A percentile compares a stretch with the other conserved stretches of the same genome.
phyloP scores from a whole-genome alignment of 2,797 vertebrate species.

The Thalassophryne amazonica region DNA sequence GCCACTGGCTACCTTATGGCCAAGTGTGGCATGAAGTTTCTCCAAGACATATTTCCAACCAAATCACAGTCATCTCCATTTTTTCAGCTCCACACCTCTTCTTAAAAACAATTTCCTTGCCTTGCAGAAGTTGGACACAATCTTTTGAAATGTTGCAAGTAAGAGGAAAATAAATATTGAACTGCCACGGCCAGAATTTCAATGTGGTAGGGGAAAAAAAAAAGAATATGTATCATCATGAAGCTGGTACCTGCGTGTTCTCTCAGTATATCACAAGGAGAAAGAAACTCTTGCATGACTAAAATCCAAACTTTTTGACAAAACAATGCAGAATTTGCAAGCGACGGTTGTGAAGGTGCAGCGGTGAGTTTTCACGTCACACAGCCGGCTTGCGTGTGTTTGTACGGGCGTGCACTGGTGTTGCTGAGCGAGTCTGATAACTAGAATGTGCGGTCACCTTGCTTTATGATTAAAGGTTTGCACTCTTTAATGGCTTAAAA shows the following conservation, averaged over 20 bases:
- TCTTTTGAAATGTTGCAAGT: conserved; percentile 47
- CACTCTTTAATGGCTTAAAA: conserved; percentile 65
- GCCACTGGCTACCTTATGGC: too few species aligned
- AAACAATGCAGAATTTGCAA: conserved; percentile 4
- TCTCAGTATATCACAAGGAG: neutral
- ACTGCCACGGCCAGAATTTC: conserved; percentile 44
- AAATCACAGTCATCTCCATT: conserved; percentile 35
- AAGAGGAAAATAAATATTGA: conserved; percentile 36
- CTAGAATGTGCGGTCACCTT: conserved; percentile 70
- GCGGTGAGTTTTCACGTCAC: too few species aligned
- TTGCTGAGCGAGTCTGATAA: conserved; percentile 61
- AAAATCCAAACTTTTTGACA: conserved; percentile 11
- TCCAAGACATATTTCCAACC: conserved; percentile 5
- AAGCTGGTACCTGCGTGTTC: conserved; percentile 10
- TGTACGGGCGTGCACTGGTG: conserved; percentile 15
- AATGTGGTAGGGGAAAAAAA: conserved; percentile 34
- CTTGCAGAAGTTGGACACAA: conserved; percentile 29
- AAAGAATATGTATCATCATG: conserved; percentile 37
- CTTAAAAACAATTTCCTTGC: conserved; percentile 53
- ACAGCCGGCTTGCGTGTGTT: conserved; percentile 14
- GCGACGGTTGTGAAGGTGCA: too few species aligned
- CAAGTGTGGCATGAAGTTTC: neutral
- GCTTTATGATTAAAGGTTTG: conserved; percentile 66
- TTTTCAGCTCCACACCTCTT: conserved; percentile 36
- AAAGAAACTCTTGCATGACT: conserved; percentile 12